Evolutionary conservation across 2,888 invertebrate genomes (phyloP), one percentile per base, ranked within the genome.

Genomic region (Limnephilus lunatus): DNA sequence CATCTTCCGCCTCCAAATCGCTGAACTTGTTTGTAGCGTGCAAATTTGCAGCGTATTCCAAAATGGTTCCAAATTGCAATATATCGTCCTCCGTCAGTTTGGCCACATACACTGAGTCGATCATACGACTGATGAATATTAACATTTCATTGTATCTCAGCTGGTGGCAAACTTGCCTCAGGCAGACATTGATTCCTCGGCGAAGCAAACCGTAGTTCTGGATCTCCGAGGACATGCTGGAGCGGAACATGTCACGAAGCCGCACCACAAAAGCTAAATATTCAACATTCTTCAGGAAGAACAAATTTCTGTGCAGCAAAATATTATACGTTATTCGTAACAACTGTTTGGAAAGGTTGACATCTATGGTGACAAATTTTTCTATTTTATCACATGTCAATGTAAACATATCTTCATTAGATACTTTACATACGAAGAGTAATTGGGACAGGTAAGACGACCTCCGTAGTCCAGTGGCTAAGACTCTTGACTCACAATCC

Each of bases 151-250:
- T 94, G 90, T 96, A 96, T 7, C 95, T 94, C 25, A 96, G 95
- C 93, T 96, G 95, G 88, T 95, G 95, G 30, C 97, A 96, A 19
- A 96, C 95, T 32, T 96, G 95, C 53, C 96, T 95, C 2, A 97
- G 94, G 93, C 97, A 97, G 1, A 96, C 95, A 94, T 97, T 97
- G 12, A 97, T 95, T 3, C 96, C 96, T 93, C 95, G 96, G 81
- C 95, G 95, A 91, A 97, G 94, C 82, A 95, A 95, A 2, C 94
- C 94, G 90, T 96, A 96, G 1, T 94, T 94, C 9, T 94, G 93
- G 9, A 94, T 90, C 39, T 2, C 94, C 94, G 88, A 94, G 68
- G 89, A 94, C 93, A 96, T 95, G 92, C 96, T 96, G 32, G 94
- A 94, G 35, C 96, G 95, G 92, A 96, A 96, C 92, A 96, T 95